Evolutionary conservation across 2,888 invertebrate genomes (phyloP), one percentile per base, ranked within the genome.

Genomic region (Agrochola macilenta): DNA sequence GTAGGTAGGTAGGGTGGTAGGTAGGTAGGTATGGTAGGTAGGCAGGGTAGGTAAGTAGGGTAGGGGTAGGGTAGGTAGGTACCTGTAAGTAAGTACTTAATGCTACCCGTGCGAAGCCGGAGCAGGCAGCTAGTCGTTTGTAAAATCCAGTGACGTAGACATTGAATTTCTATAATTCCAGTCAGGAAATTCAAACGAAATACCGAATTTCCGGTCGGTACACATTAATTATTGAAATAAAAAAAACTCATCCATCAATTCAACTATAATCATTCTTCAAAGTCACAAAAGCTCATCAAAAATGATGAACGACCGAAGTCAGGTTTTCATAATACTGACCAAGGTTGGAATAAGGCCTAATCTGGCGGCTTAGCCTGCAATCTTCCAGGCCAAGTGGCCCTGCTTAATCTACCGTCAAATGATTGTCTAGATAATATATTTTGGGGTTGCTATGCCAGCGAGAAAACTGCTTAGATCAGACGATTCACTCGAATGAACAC

Each of bases 381-480:
- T 87, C 84, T 87, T 86, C 70, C 58, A 76, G 66, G 77, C 69
- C 80, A 79, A 88, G 88, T 81, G 78, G 74, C 43, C 69, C 52
- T 74, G 86, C 81, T 78, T 86, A 88, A 86, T 88, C 81, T 84
- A 84, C 84, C 89, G 79, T 84, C 86, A 86, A 89, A 86, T 85
- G 72, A 86, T 86, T 86, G 81, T 86, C 84, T 84, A 69, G 76
- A 75, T 46, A 82, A 75, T 46, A 82, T 86, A 72, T 73, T 76
- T 78, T 68, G 77, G 68, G 76, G 80, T 69, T 14, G 9, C 76
- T 69, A 23, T 82, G 61, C 2, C 0, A 80, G 87, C 87, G 74
- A 58, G 12, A 52, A 60, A 60, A 23, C n/a, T 30, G 23, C 5
- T 43, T 5, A 17, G 12, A 35, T 23, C 35, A 35, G 12, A 23